Conservation (phyloP, 2,888 invertebrate genomes). For the Acheta domesticus region DNA sequence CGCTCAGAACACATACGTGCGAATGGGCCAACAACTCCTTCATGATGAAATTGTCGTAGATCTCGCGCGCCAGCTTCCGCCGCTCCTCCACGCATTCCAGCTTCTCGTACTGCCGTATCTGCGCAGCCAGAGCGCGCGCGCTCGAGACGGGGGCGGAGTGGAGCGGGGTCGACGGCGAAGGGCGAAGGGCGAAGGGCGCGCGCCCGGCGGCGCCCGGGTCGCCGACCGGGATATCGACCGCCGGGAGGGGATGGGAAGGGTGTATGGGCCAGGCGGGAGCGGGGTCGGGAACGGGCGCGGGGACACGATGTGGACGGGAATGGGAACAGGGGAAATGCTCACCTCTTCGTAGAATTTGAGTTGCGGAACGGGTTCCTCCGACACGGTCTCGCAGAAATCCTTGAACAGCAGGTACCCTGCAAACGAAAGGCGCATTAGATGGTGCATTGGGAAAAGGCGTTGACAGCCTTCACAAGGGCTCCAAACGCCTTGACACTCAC, state of each 20-base stretch:
- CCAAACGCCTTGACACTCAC: slow-evolving; percentile 57
- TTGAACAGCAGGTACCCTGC: slow-evolving; percentile 98
- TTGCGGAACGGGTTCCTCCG: slow-evolving; percentile 95
- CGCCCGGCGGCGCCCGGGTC: neutral
- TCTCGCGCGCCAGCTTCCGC: slow-evolving; percentile 89
- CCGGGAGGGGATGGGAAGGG: neutral
- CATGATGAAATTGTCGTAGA: slow-evolving; percentile 99
- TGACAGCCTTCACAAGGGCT: neutral
- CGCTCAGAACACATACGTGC: slow-evolving; percentile 77
- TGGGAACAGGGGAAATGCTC: slow-evolving; percentile 45
- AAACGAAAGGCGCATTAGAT: slow-evolving; percentile 47
- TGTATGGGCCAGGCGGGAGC: neutral
- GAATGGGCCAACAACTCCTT: slow-evolving; percentile 97
- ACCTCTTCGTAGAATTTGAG: slow-evolving; percentile 99
- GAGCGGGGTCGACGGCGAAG: neutral
- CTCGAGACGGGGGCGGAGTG: slow-evolving; percentile 38
- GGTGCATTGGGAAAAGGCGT: neutral
- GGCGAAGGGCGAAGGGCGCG: neutral
- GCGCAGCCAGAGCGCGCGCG: slow-evolving; percentile 46
- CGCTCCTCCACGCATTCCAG: slow-evolving; percentile 96
- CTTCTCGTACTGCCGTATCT: slow-evolving; percentile 99
- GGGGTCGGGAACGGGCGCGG: neutral
- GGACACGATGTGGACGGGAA: neutral
- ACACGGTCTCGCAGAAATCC: slow-evolving; percentile 96
- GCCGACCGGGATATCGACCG: neutral